Evolutionary conservation across 2,888 invertebrate genomes (phyloP).

Genomic region (Cheilosia vernalis): DNA sequence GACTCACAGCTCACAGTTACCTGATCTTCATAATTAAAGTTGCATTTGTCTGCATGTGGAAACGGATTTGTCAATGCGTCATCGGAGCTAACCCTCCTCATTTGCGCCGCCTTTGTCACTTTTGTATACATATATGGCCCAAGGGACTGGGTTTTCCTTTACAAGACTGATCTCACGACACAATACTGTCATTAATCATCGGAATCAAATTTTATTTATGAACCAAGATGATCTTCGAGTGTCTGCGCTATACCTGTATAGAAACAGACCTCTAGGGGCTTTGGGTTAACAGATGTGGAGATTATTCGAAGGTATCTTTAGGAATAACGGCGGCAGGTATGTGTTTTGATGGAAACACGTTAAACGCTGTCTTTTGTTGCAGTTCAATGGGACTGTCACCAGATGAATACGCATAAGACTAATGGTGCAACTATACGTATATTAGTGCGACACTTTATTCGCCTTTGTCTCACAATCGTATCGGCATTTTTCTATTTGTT

Average conservation of each 20-base stretch:
- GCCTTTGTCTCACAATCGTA: not conserved
- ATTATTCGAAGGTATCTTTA: not conserved
- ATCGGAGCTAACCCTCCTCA: slow-evolving; percentile 18
- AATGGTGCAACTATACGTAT: slow-evolving; percentile 54
- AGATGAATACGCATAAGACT: slow-evolving; percentile 28
- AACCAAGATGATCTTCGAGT: slow-evolving; percentile 47
- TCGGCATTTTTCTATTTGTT: not conserved
- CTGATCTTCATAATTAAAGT: slow-evolving; percentile 37
- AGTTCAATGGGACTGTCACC: slow-evolving; percentile 41
- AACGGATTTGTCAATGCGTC: slow-evolving; percentile 54
- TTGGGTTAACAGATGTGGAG: slow-evolving; percentile 27
- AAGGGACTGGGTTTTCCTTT: slow-evolving; percentile 34
- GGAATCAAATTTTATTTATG: slow-evolving; percentile 66
- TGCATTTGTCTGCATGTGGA: not conserved
- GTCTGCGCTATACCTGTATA: slow-evolving; percentile 21
- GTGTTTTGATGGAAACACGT: slow-evolving; percentile 40
- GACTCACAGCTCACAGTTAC: slow-evolving; percentile 23
- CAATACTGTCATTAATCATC: slow-evolving; percentile 67
- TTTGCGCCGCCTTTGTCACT: slow-evolving; percentile 37
- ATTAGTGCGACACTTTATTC: not conserved
- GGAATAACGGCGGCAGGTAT: not conserved
- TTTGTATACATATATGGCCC: slow-evolving; percentile 9
- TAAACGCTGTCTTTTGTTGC: slow-evolving; percentile 49
- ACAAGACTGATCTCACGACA: slow-evolving; percentile 53
- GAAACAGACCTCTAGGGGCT: slow-evolving; percentile 1